Evolutionary conservation across 1,140 invertebrate genomes (phyloP).

Genomic region (Globodera rostochiensis): DNA sequence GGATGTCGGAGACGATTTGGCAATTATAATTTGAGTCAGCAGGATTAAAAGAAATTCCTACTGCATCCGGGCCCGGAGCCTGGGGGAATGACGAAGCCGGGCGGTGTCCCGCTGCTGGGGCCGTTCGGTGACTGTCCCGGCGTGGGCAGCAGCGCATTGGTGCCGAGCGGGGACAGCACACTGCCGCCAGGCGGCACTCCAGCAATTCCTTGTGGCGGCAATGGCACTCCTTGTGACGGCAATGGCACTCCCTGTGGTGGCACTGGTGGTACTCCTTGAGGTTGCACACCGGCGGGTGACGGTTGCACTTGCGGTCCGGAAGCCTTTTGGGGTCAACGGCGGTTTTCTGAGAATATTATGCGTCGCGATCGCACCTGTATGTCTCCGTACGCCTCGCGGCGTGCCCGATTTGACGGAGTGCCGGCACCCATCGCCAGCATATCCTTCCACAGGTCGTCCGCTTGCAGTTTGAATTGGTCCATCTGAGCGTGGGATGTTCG

Average conservation of each 20-base stretch:
- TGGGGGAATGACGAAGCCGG: too few species aligned
- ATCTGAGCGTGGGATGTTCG: slow-evolving; percentile 35
- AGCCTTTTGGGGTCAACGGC: neutral
- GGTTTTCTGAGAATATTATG: too few species aligned
- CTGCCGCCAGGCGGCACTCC: neutral
- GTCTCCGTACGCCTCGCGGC: slow-evolving; percentile 61
- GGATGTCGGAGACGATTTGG: too few species aligned
- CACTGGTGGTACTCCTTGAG: neutral
- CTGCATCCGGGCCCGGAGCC: slow-evolving; percentile 11
- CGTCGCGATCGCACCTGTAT: slow-evolving; percentile 37
- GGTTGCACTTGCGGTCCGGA: neutral
- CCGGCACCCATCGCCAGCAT: slow-evolving; percentile 61
- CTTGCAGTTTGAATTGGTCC: slow-evolving; percentile 41
- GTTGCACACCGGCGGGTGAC: neutral
- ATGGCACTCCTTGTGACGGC: neutral
- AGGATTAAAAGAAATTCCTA: neutral
- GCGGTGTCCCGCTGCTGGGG: neutral
- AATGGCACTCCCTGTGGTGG: neutral
- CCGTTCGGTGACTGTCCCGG: neutral
- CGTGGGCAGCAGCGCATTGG: neutral
- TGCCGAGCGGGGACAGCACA: too few species aligned
- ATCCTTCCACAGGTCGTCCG: slow-evolving; percentile 59
- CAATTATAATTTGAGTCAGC: too few species aligned
- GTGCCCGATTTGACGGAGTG: slow-evolving; percentile 54
- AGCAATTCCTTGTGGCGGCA: too few species aligned